Evolutionary conservation across 2,888 invertebrate genomes (phyloP), one percentile per base, ranked within the genome.

Genomic region (Drosophila testacea): DNA sequence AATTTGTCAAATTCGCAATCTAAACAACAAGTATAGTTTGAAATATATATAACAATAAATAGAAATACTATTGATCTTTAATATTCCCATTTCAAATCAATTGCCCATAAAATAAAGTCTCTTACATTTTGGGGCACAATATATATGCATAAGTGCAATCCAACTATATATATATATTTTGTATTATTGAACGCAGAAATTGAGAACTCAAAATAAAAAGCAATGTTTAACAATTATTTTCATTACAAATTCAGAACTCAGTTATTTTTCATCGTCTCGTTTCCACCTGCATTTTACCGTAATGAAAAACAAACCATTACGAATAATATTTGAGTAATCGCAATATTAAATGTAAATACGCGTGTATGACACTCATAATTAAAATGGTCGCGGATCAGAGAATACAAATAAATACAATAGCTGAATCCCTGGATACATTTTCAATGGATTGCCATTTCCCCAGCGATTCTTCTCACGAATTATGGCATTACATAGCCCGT

Each of bases 281-380:
- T 30, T 11, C 2, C 47, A 28, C 36, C 28, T 42, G 55, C 34
- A 10, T 13, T 34, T n/a, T 30, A 6, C n/a, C 11, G 42, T 11
- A 44, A 66, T 54, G 46, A 6, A 51, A 71, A 64, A 32, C 22
- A 54, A 57, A 50, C 34, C 30, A 39, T 47, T 44, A 2, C 22
- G 13, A 55, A 41, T 64, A 54, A 46, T 56, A 41, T 75, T 54
- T 34, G 22, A 60, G 70, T 72, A 69, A 69, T 68, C 51, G 65
- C 38, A 38, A 83, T 81, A 88, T 88, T 75, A 77, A 88, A 85
- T 79, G 83, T 69, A 86, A 86, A 85, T 78, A 85, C 51, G 38
- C 67, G 50, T 47, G 36, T 36, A 61, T 60, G 56, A 68, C 71
- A 67, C 55, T 66, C 78, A 67, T 84, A 82, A 87, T 84, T 82